Base-by-base conservation (phyloP, 2,888 invertebrate species). In the Sepioteuthis lessoniana region DNA sequence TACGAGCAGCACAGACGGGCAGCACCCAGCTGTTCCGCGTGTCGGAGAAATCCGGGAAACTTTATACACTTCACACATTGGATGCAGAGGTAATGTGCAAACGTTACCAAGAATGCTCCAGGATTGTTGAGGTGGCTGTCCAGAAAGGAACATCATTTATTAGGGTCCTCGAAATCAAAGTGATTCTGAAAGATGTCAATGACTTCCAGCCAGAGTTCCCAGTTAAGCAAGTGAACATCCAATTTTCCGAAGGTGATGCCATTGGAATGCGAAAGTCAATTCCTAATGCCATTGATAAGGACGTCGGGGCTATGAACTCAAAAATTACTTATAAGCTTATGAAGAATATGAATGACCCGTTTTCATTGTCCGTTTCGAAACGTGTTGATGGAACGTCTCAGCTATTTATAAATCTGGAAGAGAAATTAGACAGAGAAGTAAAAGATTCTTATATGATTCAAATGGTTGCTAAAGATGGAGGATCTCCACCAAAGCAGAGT, bases 301-400 rank as follows among this genome's bases (percentile, higher is more conserved):
- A 76, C 16, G 76, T 76, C 3, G 76, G 76, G 3, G n/a, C 19
- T 13, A 76, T 76, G 76, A 76, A 76, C 76, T 76, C 76, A 16
- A 76, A 76, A 76, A n/a, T 76, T 35, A 76, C 16, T 76, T 76
- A 76, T 35, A n/a, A 76, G n/a, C 76, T 76, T n/a, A 76, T 76
- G 76, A 76, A 76, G n/a, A 76, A 76, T 35, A 76, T n/a, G n/a
- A 76, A 76, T 35, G 76, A 76, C n/a, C 76, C 76, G n/a, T 76
- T 76, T 76, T 76, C 76, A 8, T 76, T 76, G 76, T 76, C 76
- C 0, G 76, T 76, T 35, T 76, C 76, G 3, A 76, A 76, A 76
- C 76, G 76, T 76, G 76, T 76, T 76, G 76, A 76, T 35, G 76
- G 76, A 35, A 76, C 76, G 3, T 35, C 76, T 0, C 76, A 76